A percentile compares a stretch with the other conserved stretches of the same genome.
Conservation (phyloP, 2,797 vertebrate species). For the Cygnus olor region DNA sequence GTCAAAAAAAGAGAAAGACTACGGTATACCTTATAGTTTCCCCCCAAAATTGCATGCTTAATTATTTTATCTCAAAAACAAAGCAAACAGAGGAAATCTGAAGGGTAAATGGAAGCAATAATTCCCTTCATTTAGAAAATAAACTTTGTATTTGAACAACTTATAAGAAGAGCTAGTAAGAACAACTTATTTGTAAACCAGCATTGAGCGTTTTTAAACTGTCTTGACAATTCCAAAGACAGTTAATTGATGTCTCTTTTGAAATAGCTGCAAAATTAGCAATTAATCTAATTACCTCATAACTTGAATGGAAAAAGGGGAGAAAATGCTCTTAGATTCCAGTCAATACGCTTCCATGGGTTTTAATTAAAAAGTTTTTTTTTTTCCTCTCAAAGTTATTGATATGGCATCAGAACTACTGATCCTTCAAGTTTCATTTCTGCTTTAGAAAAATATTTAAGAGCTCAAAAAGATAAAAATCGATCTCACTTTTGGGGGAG, state of each 20-base stretch:
- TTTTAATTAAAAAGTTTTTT: not conserved
- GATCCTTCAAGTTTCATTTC: not conserved
- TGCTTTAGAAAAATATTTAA: not conserved
- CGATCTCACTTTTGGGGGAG: not conserved
- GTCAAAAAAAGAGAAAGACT: not conserved
- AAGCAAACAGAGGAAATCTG: not conserved
- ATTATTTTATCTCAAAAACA: not conserved
- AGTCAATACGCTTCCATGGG: not conserved
- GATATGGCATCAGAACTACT: rapidly evolving
- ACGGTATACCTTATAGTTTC: not conserved
- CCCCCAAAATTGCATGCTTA: not conserved
- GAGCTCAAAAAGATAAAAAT: not conserved
- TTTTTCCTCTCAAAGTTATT: not conserved
- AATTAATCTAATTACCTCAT: slow-evolving; percentile 25
- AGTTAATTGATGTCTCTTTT: not conserved
- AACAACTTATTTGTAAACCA: slow-evolving; percentile 20
- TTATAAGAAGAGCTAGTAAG: not conserved
- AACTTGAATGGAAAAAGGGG: not conserved
- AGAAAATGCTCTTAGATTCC: not conserved
- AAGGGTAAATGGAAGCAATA: not conserved
- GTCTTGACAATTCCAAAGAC: slow-evolving; percentile 21
- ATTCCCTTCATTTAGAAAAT: not conserved
- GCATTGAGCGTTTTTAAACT: not conserved
- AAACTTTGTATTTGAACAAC: not conserved
- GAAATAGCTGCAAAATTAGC: slow-evolving; percentile 24